Conservation (phyloP, 2,888 invertebrate species). For the Drosophila nr. fundita region DNA sequence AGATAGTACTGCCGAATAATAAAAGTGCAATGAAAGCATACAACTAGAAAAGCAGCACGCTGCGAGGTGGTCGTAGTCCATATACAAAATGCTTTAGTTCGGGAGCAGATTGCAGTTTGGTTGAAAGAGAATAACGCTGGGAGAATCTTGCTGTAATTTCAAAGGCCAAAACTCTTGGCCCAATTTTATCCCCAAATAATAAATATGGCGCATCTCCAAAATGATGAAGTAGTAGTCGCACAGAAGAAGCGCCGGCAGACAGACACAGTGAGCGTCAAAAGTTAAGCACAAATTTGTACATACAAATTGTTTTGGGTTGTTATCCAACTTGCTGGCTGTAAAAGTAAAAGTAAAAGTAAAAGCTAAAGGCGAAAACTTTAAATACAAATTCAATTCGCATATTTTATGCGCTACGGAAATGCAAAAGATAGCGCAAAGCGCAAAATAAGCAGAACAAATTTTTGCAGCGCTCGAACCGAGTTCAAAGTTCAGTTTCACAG, state of each 20-base stretch:
- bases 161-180: slow-evolving; percentile 19
- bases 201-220: slow-evolving; percentile 51
- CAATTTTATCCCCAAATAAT: slow-evolving; percentile 44
- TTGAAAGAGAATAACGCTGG: slow-evolving; percentile 20
- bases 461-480: slow-evolving; percentile 40
- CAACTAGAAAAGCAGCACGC: slow-evolving; percentile 69
- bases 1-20: slow-evolving; percentile 71
- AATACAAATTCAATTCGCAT: slow-evolving; percentile 81
- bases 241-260: slow-evolving; percentile 1
- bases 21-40: slow-evolving; percentile 79
- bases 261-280: slow-evolving; percentile 36
- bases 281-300: slow-evolving; percentile 78
- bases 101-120: slow-evolving; percentile 19
- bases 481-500: slow-evolving; percentile 66
- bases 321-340: slow-evolving; percentile 64
- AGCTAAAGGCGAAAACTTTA: slow-evolving; percentile 66
- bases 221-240: slow-evolving; percentile 58
- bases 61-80: slow-evolving; percentile 32
- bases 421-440: slow-evolving; percentile 66
- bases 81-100: slow-evolving; percentile 36
- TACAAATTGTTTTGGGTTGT: slow-evolving; percentile 80
- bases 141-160: slow-evolving; percentile 48
- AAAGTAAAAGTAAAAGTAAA: slow-evolving; percentile 38
- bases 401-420: slow-evolving; percentile 73
- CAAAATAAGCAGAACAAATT: slow-evolving; percentile 76